A percentile compares a stretch with the other conserved stretches of the same genome.
These are phyloP conservation scores for Cheiracanthium punctorium DNA, from an alignment of 2,888 invertebrate genomes.

Conservation along the genomic window DNA sequence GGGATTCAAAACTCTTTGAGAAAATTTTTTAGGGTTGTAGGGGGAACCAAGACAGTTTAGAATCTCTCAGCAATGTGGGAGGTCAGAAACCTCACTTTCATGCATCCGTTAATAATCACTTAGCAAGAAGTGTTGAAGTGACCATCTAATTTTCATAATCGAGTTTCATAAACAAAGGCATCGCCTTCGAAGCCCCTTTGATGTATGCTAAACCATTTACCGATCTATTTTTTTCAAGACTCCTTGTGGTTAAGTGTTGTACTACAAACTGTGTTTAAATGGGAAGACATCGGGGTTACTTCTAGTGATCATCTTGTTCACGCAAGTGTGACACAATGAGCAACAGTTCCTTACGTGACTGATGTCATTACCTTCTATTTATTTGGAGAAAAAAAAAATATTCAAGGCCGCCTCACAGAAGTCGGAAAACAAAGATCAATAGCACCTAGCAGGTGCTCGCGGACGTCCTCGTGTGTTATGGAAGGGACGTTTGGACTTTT, in stretches of 20 bases:
- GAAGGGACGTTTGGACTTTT: too few species aligned
- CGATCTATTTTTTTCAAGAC: not conserved
- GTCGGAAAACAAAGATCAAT: not conserved
- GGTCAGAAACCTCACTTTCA: too few species aligned
- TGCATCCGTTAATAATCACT: too few species aligned
- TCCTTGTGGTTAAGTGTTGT: too few species aligned
- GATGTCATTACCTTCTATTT: not conserved
- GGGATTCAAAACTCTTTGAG: too few species aligned
- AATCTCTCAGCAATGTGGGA: too few species aligned
- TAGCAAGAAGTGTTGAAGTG: too few species aligned
- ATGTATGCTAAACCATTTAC: not conserved
- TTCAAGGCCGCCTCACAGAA: not conserved
- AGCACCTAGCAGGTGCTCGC: not conserved
- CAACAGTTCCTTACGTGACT: constrained; percentile 13
- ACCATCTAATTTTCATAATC: too few species aligned
- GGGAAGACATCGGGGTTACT: not conserved
- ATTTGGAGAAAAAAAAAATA: not conserved
- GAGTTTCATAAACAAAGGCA: not conserved
- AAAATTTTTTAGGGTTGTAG: too few species aligned
- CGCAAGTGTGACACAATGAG: not conserved
- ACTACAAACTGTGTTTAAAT: too few species aligned
- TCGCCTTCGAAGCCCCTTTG: not conserved
- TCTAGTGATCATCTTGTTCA: not conserved
- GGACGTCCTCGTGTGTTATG: not conserved
- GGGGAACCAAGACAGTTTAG: too few species aligned